These are phyloP conservation scores for Sylvia atricapilla DNA, from an alignment of 2,113 vertebrate species.

Conservation along the genomic window DNA sequence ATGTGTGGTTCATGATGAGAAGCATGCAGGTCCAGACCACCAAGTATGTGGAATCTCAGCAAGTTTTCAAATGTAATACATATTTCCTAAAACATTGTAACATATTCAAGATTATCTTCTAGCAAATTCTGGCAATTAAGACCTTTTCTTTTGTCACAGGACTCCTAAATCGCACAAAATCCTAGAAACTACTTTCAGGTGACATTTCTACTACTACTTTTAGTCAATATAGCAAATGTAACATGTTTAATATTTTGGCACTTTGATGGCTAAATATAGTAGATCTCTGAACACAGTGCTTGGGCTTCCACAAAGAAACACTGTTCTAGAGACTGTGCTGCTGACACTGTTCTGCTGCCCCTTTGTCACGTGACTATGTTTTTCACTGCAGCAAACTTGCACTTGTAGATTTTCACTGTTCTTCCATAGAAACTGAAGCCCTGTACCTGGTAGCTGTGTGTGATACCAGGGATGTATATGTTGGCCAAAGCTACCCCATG, in stretches of 20 bases:
- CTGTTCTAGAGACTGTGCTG: neutral
- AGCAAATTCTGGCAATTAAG: constrained; percentile 63
- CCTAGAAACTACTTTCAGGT: constrained; percentile 64
- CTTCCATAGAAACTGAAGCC: neutral
- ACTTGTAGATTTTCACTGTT: neutral
- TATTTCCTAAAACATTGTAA: constrained; percentile 52
- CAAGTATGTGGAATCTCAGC: constrained; percentile 25
- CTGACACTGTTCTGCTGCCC: neutral
- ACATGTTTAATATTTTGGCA: constrained; percentile 23
- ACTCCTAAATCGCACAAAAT: constrained; percentile 58
- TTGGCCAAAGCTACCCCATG: neutral
- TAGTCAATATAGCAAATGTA: constrained; percentile 40
- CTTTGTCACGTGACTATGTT: neutral
- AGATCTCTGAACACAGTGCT: constrained; percentile 35
- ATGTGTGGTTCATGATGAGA: neutral
- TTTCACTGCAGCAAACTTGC: neutral
- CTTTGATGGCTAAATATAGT: neutral
- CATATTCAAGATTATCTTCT: constrained; percentile 42
- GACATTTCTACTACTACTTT: constrained; percentile 61
- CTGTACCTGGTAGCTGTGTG: neutral
- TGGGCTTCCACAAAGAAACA: constrained; percentile 48
- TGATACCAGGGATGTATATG: neutral
- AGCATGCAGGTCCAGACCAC: constrained; percentile 5
- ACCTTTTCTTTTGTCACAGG: constrained; percentile 61
- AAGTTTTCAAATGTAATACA: constrained; percentile 25